Evolutionary conservation across 2,113 vertebrate genomes (phyloP).

Genomic region (Noctilio leporinus): DNA sequence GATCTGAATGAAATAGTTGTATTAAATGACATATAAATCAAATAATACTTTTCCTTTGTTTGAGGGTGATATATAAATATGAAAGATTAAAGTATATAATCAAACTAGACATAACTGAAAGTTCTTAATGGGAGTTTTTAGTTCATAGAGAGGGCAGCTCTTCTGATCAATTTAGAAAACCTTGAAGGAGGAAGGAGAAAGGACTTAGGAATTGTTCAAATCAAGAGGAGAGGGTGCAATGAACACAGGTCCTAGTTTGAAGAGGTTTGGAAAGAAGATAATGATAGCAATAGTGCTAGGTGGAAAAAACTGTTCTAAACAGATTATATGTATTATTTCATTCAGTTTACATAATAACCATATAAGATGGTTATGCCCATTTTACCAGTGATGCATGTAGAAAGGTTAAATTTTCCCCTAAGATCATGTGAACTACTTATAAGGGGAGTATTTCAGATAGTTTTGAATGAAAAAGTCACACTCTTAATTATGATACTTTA

Average conservation of each 20-base stretch:
- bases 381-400: not conserved
- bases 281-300: not conserved
- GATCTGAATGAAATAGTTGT: constrained; percentile 4
- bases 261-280: not conserved
- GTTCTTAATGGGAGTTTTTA: not conserved
- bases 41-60: not conserved
- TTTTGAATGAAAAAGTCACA: not conserved
- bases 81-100: not conserved
- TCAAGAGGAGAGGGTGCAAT: not conserved
- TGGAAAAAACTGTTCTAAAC: not conserved
- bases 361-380: not conserved
- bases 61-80: not conserved
- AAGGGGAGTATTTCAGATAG: not conserved
- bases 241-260: not conserved
- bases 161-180: not conserved
- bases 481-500: not conserved
- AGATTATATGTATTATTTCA: not conserved
- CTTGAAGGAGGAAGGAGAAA: not conserved
- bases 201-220: not conserved
- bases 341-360: not conserved
- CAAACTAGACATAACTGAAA: not conserved
- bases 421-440: not conserved
- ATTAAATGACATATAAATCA: not conserved
- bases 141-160: not conserved
- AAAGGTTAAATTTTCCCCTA: not conserved